These are phyloP conservation scores for Cepaea hortensis DNA, from an alignment of 2,888 invertebrate species.

Conservation along the genomic window DNA sequence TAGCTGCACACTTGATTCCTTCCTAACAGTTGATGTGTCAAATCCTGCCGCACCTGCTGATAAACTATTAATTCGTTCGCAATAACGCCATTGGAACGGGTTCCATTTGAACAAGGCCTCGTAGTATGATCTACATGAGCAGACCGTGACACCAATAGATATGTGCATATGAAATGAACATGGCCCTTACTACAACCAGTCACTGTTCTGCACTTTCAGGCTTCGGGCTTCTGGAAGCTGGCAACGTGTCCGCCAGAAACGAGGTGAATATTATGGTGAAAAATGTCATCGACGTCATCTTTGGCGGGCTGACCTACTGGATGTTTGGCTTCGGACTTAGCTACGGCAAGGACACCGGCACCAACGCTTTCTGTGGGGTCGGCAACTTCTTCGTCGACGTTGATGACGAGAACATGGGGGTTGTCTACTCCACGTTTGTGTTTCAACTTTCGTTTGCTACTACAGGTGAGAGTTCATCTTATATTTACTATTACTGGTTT, in stretches of 20 bases:
- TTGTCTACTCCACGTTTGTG: slow-evolving; percentile 66
- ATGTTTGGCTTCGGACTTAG: slow-evolving; percentile 94
- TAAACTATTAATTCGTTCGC: no score
- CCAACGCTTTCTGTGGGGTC: slow-evolving; percentile 88
- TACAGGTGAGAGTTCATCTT: slow-evolving; percentile 51
- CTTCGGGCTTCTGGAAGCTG: slow-evolving; percentile 94
- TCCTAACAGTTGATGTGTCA: no score
- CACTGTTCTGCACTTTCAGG: slow-evolving; percentile 79
- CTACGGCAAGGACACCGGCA: slow-evolving; percentile 81
- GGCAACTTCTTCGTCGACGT: slow-evolving; percentile 87
- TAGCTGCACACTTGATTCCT: no score
- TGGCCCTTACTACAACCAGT: no score
- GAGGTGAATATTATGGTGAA: slow-evolving; percentile 99
- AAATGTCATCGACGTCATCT: slow-evolving; percentile 93
- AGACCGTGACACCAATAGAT: background rate
- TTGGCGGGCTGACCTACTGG: slow-evolving; percentile 97
- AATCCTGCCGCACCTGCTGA: no score
- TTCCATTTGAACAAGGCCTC: no score
- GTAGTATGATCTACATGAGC: no score
- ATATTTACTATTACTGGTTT: no score
- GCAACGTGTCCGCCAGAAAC: slow-evolving; percentile 87
- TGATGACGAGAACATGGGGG: slow-evolving; percentile 72
- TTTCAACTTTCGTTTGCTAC: slow-evolving; percentile 73
- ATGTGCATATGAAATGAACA: background rate
- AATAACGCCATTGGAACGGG: no score